Evolutionary conservation across 2,797 vertebrate genomes (phyloP).

Genomic region (Sparus aurata): DNA sequence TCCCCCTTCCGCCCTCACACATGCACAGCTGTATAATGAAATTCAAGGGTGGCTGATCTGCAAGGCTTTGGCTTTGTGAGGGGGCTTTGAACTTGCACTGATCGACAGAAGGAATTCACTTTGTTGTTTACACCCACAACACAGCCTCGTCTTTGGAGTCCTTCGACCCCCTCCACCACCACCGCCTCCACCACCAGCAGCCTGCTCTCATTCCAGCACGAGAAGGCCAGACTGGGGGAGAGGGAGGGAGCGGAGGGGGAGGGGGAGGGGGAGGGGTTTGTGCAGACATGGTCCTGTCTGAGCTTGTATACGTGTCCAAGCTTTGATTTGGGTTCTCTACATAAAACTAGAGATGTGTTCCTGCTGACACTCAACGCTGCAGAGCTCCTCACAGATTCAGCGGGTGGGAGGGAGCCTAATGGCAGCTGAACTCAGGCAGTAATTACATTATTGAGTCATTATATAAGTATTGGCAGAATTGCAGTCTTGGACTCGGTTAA

Average conservation of each 20-base stretch:
- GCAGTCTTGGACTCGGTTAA: constrained; percentile 1
- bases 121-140: constrained; percentile 65
- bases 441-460: constrained; percentile 2
- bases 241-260: not conserved
- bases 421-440: not conserved
- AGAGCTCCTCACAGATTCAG: not conserved
- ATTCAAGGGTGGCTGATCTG: constrained; percentile 52
- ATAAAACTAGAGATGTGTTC: not conserved
- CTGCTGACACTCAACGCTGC: not conserved
- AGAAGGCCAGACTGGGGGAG: not conserved
- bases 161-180: not conserved
- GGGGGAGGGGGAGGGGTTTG: not conserved
- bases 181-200: not conserved
- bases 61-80: constrained; percentile 41
- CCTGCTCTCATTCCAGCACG: not conserved
- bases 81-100: constrained; percentile 63
- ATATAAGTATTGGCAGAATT: constrained; percentile 5
- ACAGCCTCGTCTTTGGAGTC: constrained; percentile 14
- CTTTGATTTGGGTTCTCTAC: constrained; percentile 48
- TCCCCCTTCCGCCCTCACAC: not conserved
- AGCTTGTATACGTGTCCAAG: constrained; percentile 27
- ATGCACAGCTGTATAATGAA: constrained; percentile 39
- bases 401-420: not conserved
- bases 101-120: constrained; percentile 61
- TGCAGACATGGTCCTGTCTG: constrained; percentile 18